Evolutionary conservation across 2,797 vertebrate genomes (phyloP), one percentile per base, ranked within the genome.

Genomic region (Sebastes ruberrimus): DNA sequence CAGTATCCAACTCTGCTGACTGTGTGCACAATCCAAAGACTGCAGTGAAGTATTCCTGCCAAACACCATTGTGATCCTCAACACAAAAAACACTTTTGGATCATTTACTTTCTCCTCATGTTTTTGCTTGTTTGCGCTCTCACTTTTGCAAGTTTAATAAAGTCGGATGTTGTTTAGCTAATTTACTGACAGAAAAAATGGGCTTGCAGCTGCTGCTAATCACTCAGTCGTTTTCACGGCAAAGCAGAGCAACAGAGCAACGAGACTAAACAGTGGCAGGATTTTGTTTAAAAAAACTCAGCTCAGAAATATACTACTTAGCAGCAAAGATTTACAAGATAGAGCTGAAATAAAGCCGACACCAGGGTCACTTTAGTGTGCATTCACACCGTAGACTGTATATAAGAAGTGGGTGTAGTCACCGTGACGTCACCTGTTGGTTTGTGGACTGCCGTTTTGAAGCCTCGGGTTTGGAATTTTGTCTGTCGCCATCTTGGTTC

Each of bases 191-290:
- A 67, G 38, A 42, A 72, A 42, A 72, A 71, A 64, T 60, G 53
- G 11, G 42, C 33, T 55, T 72, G 63, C 65, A 78, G 78, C 80
- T 69, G 80, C 76, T 75, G 68, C 67, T 83, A 33, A 82, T 85
- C 46, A 35, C 73, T 76, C 66, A 14, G 42, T 69, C 32, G 53
- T 86, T 38, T 28, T 84, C 62, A 25, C 0, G 2, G 23, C 0
- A 64, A 81, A 49, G 14, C 53, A 69, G 32, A 80, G 67, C 25
- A 65, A 27, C 33, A 56, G 23, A 30, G 35, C 33, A 73, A 30
- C 10, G 2, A 16, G 46, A 10, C 8, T 28, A 18, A 74, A 74
- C 23, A 42, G 30, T 7, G 59, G 23, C 46, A 55, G 4, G 18
- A 1, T 32, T 30, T 71, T 2, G 2, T 52, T 22, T 28, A 4